These are phyloP conservation scores for Alosa alosa DNA, from an alignment of 2,113 vertebrate genomes.

Conservation along the genomic window DNA sequence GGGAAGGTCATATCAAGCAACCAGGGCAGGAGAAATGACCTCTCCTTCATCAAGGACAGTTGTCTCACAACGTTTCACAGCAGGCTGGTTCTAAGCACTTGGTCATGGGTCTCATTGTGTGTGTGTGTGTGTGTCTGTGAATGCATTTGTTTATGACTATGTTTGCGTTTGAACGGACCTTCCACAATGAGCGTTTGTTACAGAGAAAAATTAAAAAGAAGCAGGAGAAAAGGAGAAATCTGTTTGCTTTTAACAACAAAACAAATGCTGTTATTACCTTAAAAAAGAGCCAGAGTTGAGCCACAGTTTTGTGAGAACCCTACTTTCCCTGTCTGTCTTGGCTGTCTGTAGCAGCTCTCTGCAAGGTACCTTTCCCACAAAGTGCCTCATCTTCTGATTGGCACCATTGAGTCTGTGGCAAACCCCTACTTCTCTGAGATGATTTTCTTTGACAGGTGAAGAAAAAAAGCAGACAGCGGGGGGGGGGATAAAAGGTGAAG, in stretches of 20 bases:
- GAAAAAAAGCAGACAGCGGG: background rate
- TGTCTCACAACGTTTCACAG: background rate
- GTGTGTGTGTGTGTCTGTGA: background rate
- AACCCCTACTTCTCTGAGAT: background rate
- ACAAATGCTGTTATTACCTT: too few relatives aligned
- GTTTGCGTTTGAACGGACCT: background rate
- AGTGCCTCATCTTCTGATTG: background rate
- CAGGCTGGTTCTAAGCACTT: background rate
- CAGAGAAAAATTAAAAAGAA: too few relatives aligned
- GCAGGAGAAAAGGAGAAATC: background rate
- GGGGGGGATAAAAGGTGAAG: background rate
- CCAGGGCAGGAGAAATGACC: background rate
- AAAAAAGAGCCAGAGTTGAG: background rate
- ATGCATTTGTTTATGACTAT: background rate
- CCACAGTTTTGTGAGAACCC: background rate
- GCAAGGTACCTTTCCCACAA: background rate
- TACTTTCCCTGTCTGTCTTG: background rate
- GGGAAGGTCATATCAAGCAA: background rate
- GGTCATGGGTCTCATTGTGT: background rate
- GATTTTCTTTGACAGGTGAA: slow-evolving; percentile 5
- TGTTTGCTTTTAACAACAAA: background rate
- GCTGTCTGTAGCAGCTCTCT: background rate
- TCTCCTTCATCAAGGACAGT: background rate
- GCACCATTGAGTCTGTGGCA: background rate
- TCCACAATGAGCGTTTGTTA: too few relatives aligned